These are phyloP conservation scores for Dromius quadrimaculatus DNA, from an alignment of 2,888 invertebrate genomes.

Conservation along the genomic window DNA sequence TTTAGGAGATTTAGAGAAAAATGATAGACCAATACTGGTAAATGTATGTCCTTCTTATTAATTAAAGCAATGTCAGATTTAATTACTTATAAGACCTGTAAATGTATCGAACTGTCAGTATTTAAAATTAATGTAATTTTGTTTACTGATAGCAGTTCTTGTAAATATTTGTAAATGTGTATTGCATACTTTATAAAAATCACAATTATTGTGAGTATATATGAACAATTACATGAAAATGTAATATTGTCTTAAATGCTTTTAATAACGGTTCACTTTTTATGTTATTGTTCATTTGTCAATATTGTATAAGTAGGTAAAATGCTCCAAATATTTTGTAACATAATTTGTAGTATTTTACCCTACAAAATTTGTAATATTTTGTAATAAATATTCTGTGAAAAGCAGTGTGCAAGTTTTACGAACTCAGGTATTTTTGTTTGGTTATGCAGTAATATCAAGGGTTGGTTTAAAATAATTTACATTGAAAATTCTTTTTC, in stretches of 20 bases:
- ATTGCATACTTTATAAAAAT: slow-evolving; percentile 42
- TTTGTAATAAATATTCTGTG: slow-evolving; percentile 49
- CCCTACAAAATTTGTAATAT: slow-evolving; percentile 34
- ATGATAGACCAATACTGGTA: slow-evolving; percentile 37
- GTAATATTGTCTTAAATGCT: slow-evolving; percentile 22
- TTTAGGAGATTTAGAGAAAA: slow-evolving; percentile 8
- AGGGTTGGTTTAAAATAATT: slow-evolving; percentile 48
- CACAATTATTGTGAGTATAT: slow-evolving; percentile 24
- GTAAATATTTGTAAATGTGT: slow-evolving; percentile 48
- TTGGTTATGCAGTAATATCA: slow-evolving; percentile 38
- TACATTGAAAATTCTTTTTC: slow-evolving; percentile 18
- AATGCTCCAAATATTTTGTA: slow-evolving; percentile 32
- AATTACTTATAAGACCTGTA: slow-evolving; percentile 26
- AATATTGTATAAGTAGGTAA: slow-evolving; percentile 24
- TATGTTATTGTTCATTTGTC: slow-evolving; percentile 30
- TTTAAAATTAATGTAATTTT: slow-evolving; percentile 8
- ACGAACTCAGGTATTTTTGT: slow-evolving; percentile 51
- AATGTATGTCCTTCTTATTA: slow-evolving; percentile 43
- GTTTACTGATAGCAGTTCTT: slow-evolving; percentile 10
- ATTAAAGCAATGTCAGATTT: slow-evolving; percentile 42
- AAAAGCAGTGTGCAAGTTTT: slow-evolving; percentile 40
- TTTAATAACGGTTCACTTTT: slow-evolving; percentile 14
- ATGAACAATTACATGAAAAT: slow-evolving; percentile 9
- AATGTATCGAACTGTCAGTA: slow-evolving; percentile 41
- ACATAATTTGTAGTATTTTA: slow-evolving; percentile 15